These are phyloP conservation scores for Pseudomyrmex dendroicus DNA, from an alignment of 1,140 invertebrate species.

Conservation along the genomic window DNA sequence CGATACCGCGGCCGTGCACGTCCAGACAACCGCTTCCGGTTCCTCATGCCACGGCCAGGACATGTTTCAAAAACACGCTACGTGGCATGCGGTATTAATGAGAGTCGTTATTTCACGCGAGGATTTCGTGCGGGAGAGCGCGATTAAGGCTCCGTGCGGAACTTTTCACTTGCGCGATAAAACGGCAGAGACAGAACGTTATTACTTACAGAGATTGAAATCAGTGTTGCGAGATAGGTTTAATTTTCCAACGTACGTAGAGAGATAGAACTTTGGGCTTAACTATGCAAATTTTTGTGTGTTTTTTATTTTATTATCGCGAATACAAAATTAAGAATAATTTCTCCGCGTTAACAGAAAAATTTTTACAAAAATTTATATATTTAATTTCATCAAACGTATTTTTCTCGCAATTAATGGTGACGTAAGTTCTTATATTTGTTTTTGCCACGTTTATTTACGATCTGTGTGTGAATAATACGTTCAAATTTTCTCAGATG, in stretches of 20 bases:
- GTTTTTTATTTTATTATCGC: background rate
- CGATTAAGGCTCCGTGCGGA: conserved; percentile 59
- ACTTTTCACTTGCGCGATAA: conserved; percentile 49
- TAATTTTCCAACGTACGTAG: background rate
- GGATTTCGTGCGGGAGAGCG: conserved; percentile 28
- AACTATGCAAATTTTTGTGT: background rate
- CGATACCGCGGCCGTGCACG: conserved; percentile 72
- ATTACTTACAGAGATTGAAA: background rate
- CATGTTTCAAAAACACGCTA: conserved; percentile 62
- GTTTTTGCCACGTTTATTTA: background rate
- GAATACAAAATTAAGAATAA: background rate
- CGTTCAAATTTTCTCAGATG: conserved; percentile 57
- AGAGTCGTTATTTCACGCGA: conserved; percentile 46
- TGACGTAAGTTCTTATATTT: conserved; percentile 11
- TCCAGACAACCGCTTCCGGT: conserved; percentile 75
- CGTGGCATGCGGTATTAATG: conserved; percentile 46
- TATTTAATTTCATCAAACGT: background rate
- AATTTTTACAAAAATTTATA: background rate
- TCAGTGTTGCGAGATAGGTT: background rate
- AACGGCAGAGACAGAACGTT: conserved; percentile 22
- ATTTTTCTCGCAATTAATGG: background rate
- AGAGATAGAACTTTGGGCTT: too few species aligned
- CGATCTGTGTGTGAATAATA: conserved; percentile 5
- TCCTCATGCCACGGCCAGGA: conserved; percentile 66
- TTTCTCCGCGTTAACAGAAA: background rate